Evolutionary conservation across 64 coral and sea anemone genomes (phyloP).

Genomic region (Acropora tenuis): DNA sequence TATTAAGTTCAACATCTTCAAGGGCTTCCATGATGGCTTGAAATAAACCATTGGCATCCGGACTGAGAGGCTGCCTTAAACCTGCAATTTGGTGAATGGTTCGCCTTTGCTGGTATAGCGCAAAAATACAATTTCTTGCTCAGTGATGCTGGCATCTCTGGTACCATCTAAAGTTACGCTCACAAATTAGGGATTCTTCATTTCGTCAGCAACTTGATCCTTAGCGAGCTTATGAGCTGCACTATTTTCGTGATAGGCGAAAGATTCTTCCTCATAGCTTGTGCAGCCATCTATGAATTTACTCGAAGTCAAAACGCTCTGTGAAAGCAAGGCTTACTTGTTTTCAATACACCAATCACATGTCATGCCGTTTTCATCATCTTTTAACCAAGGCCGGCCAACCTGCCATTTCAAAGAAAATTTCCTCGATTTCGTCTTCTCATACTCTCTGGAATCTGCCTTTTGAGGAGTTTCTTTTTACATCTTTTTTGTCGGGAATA

Average conservation of each 20-base stretch:
- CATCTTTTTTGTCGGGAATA: background rate
- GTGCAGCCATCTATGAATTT: slow-evolving; percentile 32
- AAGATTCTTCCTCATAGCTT: background rate
- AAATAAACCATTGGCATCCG: slow-evolving; percentile 26
- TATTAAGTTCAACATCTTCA: slow-evolving; percentile 19
- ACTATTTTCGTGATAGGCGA: background rate
- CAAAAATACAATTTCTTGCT: slow-evolving; percentile 30
- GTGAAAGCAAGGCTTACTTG: background rate
- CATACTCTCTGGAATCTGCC: background rate
- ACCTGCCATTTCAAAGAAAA: slow-evolving; percentile 1
- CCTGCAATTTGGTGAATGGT: slow-evolving; percentile 38
- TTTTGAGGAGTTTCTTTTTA: background rate
- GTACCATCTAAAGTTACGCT: slow-evolving; percentile 26
- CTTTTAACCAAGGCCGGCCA: background rate
- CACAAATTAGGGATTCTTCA: slow-evolving; percentile 3
- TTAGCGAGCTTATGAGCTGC: background rate
- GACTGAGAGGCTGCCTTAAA: slow-evolving; percentile 31
- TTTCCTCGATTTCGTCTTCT: background rate
- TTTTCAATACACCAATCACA: background rate
- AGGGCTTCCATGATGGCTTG: slow-evolving; percentile 38
- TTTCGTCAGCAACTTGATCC: slow-evolving; percentile 26
- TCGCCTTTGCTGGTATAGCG: slow-evolving; percentile 10
- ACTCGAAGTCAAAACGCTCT: background rate
- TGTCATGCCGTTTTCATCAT: background rate
- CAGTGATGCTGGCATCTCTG: slow-evolving; percentile 5